Evolutionary conservation across 2,113 vertebrate genomes (phyloP).

Genomic region (Psettodes erumei): DNA sequence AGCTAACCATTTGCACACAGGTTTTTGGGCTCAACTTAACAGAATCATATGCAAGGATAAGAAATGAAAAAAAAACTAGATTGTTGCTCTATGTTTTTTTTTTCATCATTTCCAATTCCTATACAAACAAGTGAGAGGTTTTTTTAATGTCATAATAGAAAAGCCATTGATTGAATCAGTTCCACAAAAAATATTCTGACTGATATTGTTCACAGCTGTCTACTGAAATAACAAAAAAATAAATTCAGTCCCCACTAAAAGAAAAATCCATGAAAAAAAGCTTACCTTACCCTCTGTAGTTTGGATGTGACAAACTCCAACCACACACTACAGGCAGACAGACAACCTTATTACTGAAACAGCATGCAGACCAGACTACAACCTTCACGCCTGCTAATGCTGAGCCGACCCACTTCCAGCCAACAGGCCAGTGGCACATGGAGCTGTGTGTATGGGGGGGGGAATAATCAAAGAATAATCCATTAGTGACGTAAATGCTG

Average conservation of each 20-base stretch:
- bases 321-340: constrained; percentile 2
- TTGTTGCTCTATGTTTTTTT: neutral
- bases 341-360: constrained; percentile 32
- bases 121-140: neutral
- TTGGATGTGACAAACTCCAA: constrained; percentile 18
- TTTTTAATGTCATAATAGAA: neutral
- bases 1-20: neutral
- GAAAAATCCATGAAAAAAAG: neutral
- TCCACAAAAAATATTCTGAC: neutral
- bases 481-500: constrained; percentile 65
- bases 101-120: neutral
- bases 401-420: constrained; percentile 40
- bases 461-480: constrained; percentile 66
- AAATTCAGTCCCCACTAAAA: neutral
- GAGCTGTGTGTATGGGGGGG: neutral
- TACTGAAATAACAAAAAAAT: neutral
- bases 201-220: neutral
- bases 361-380: constrained; percentile 32
- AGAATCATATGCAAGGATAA: neutral
- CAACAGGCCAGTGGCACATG: constrained; percentile 11
- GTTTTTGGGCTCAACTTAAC: too few species aligned
- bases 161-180: neutral
- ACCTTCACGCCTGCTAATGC: constrained; percentile 52
- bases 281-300: constrained; percentile 49
- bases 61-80: neutral